These are phyloP conservation scores for Napeogenes inachia DNA, from an alignment of 2,888 invertebrate species.

Conservation along the genomic window DNA sequence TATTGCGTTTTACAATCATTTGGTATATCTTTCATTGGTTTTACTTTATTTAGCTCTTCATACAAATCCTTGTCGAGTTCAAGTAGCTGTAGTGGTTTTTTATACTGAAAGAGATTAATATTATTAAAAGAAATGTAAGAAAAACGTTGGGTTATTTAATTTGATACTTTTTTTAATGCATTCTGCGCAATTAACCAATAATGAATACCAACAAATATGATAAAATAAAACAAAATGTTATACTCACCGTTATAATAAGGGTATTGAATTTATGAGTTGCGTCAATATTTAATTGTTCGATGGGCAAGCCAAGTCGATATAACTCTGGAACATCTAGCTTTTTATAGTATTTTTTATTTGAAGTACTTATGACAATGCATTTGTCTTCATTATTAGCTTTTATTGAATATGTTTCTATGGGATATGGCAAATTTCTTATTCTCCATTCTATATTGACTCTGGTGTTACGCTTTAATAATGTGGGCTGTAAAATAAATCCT, in stretches of 20 bases:
- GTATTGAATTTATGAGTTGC: constrained; percentile 86
- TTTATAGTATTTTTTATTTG: constrained; percentile 90
- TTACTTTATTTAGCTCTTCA: constrained; percentile 62
- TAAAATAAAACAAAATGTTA: background rate
- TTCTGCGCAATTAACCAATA: too few species aligned
- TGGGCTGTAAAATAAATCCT: constrained; percentile 75
- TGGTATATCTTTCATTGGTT: constrained; percentile 64
- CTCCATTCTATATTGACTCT: constrained; percentile 88
- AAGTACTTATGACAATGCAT: constrained; percentile 82
- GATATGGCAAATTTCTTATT: constrained; percentile 86
- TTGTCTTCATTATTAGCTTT: constrained; percentile 80
- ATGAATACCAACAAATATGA: too few species aligned
- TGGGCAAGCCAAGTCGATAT: constrained; percentile 78
- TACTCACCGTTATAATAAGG: constrained; percentile 83
- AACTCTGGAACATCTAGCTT: constrained; percentile 83
- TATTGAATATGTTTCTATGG: constrained; percentile 83
- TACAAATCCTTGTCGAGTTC: constrained; percentile 83
- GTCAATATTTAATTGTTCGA: constrained; percentile 81
- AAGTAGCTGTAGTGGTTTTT: constrained; percentile 83
- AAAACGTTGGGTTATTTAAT: background rate
- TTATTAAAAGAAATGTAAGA: constrained; percentile 8
- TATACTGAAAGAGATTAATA: constrained; percentile 78
- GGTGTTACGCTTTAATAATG: constrained; percentile 83
- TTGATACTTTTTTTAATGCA: too few species aligned
- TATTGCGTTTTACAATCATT: constrained; percentile 69